phyloP scores from a whole-genome alignment of 1,140 invertebrate species.

The Palaemon carinicauda region DNA sequence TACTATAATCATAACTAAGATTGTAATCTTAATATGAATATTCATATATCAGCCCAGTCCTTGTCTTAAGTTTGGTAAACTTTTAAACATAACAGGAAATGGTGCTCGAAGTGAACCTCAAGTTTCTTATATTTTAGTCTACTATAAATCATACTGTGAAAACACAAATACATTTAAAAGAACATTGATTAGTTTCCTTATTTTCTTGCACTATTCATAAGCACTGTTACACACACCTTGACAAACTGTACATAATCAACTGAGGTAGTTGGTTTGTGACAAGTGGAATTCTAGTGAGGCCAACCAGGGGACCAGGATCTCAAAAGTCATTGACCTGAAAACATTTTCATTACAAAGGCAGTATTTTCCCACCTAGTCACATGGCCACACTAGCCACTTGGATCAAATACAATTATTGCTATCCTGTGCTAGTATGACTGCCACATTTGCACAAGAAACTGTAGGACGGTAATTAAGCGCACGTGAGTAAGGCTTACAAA shows the following conservation, averaged over 20 bases:
- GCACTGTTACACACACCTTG: slow-evolving; percentile 13
- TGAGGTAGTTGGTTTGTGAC: slow-evolving; percentile 55
- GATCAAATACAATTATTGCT: no score
- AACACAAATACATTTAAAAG: no score
- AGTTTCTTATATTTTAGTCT: no score
- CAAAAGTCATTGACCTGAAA: background rate
- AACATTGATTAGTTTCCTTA: no score
- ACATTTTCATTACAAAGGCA: background rate
- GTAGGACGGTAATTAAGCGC: slow-evolving; percentile 39
- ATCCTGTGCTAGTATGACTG: background rate
- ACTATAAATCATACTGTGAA: no score
- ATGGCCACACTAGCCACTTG: background rate
- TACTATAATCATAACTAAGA: no score
- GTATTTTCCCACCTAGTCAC: background rate
- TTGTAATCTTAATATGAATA: no score
- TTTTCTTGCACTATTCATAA: no score
- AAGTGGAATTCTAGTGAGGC: slow-evolving; percentile 44
- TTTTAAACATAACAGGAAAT: no score
- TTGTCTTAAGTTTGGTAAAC: no score
- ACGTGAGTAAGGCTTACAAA: slow-evolving; percentile 20
- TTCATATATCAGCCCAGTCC: no score
- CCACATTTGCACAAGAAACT: background rate
- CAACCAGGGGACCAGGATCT: slow-evolving; percentile 14
- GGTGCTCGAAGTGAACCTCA: no score
- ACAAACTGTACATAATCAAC: slow-evolving; percentile 53